Conservation (phyloP, 2,888 invertebrate species). For the Acrobasis repandana region DNA sequence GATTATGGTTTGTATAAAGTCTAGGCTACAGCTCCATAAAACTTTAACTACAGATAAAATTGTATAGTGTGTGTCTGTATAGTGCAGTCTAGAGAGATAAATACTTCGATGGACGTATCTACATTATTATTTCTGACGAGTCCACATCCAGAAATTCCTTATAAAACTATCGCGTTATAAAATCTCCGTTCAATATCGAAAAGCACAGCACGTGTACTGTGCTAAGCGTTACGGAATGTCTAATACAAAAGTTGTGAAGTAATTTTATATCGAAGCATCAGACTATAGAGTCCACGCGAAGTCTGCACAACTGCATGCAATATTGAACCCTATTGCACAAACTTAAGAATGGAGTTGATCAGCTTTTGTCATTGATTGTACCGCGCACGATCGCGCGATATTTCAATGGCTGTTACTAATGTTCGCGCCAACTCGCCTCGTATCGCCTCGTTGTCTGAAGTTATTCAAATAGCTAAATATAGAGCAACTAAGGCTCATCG, state of each 20-base stretch:
- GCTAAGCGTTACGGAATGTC: conserved; percentile 6
- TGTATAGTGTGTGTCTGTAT: no score
- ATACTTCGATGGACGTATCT: no score
- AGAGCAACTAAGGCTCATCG: conserved; percentile 34
- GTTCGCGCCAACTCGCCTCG: conserved; percentile 26
- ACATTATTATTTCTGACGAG: no score
- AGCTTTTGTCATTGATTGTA: neutral
- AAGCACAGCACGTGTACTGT: conserved; percentile 8
- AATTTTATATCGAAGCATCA: neutral
- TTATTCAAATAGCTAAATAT: conserved; percentile 46
- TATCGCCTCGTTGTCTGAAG: conserved; percentile 38
- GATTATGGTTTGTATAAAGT: no score
- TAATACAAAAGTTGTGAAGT: conserved; percentile 14
- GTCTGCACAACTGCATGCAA: neutral
- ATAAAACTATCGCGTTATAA: conserved; percentile 8
- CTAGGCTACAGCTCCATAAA: no score
- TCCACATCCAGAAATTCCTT: neutral
- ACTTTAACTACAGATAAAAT: no score
- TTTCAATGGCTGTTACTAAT: conserved; percentile 38
- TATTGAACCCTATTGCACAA: neutral
- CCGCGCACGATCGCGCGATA: conserved; percentile 40
- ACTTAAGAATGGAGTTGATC: neutral
- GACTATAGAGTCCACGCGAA: neutral
- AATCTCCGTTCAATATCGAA: neutral
- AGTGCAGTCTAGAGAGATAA: no score